Base-by-base conservation (phyloP, 1,140 invertebrate species). In the Mycetomoellerius zeteki region DNA sequence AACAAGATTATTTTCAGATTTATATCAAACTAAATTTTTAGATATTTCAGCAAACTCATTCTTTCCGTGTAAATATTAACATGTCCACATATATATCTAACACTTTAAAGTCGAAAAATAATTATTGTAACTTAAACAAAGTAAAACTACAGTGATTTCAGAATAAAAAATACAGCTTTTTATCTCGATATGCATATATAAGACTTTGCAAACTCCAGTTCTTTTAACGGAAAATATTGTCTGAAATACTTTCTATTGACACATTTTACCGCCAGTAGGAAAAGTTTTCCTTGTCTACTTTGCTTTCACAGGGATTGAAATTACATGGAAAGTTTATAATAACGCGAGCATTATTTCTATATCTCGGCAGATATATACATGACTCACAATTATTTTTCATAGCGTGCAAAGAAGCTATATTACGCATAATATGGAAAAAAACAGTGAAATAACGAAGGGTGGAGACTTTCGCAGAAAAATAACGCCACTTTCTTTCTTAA, bases 381-480 rank as follows among this genome's bases (percentile, higher is more conserved):
- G 52, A 14, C n/a, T 4, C 50, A 69, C 16, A 19, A 30, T 10
- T 73, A 14, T 82, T 47, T 30, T 65, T 65, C 58, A 65, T 47
- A 21, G 56, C 54, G 37, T 73, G 52, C 7, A 24, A 30, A 47
- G n/a, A 21, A 60, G 12, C 24, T 82, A 60, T 82, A 60, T 60
- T 82, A 33, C 19, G 21, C 14, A 72, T 82, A 47, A 27, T 58
- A 82, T 7, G 24, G 0, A 58, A 21, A 50, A 58, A 62, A 19
- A 14, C 19, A 58, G 19, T 72, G 1, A 73, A 47, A 71, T 52
- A 54, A 5, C 8, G 16, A 69, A 47, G 33, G 43, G 33, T 54
- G 37, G 71, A 82, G 54, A 60, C 24, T 82, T 47, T 24, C 24
- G 27, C 27, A 21, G 21, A 73, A 67, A n/a, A 56, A 33, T 33